phyloP scores from a whole-genome alignment of 2,888 invertebrate genomes.

The Heliconius cydno region DNA sequence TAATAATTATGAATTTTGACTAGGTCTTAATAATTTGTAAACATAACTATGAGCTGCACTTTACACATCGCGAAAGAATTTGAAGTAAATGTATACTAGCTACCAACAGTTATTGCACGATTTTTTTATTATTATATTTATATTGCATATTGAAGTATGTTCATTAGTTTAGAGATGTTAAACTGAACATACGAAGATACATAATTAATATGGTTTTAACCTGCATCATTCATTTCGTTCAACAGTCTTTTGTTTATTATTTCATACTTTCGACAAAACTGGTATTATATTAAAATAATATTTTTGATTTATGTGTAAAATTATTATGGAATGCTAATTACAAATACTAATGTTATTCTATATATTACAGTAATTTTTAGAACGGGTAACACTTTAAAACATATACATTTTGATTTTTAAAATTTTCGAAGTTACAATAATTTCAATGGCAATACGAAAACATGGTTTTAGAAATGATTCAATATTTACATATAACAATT shows the following conservation, averaged over 20 bases:
- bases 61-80: background rate
- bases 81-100: background rate
- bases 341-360: background rate
- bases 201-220: background rate
- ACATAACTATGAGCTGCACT: background rate
- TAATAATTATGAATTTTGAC: constrained; percentile 5
- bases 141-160: background rate
- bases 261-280: background rate
- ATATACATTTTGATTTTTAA: background rate
- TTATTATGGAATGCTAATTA: constrained; percentile 7
- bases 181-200: background rate
- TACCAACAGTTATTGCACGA: constrained; percentile 22
- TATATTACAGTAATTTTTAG: background rate
- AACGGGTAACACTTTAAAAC: constrained; percentile 11
- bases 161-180: background rate
- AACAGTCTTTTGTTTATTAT: background rate
- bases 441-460: background rate
- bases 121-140: background rate
- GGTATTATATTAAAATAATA: background rate
- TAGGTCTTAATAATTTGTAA: constrained; percentile 11
- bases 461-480: background rate
- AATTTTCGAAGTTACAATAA: background rate
- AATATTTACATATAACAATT: constrained; percentile 5
- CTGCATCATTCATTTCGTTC: too few relatives aligned
- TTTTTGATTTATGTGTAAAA: background rate